These are phyloP conservation scores for Empis stercorea DNA, from an alignment of 2,888 invertebrate species.

Conservation along the genomic window DNA sequence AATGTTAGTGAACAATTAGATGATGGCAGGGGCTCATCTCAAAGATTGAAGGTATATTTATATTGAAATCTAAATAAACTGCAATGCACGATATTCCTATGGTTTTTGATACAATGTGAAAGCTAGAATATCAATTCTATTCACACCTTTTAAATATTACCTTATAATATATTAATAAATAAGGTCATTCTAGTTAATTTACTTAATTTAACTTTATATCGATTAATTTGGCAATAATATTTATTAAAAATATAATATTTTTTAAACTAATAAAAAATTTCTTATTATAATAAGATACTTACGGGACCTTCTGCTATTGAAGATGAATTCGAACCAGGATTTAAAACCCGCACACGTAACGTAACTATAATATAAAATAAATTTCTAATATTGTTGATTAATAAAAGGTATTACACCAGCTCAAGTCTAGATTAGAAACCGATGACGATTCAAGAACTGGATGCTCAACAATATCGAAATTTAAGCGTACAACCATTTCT, in stretches of 20 bases:
- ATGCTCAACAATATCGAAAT: conserved; percentile 33
- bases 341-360: background rate
- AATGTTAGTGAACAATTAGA: conserved; percentile 25
- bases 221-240: too few relatives aligned
- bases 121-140: too few relatives aligned
- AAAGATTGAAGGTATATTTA: conserved; percentile 29
- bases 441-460: conserved; percentile 20
- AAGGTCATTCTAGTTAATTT: too few relatives aligned
- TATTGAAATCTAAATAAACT: background rate
- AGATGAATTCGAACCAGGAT: background rate
- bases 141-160: too few relatives aligned
- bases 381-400: background rate
- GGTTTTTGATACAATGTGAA: too few relatives aligned
- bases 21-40: conserved; percentile 41
- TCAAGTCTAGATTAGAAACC: conserved; percentile 35
- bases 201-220: too few relatives aligned
- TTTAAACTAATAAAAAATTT: background rate
- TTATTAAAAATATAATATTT: too few relatives aligned
- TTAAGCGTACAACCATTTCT: conserved; percentile 50
- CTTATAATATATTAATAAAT: too few relatives aligned
- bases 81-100: background rate
- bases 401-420: conserved; percentile 23
- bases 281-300: background rate
- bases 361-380: background rate
- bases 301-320: background rate